Evolutionary conservation across 2,113 vertebrate species (phyloP).

Genomic region (Lophura nycthemera): DNA sequence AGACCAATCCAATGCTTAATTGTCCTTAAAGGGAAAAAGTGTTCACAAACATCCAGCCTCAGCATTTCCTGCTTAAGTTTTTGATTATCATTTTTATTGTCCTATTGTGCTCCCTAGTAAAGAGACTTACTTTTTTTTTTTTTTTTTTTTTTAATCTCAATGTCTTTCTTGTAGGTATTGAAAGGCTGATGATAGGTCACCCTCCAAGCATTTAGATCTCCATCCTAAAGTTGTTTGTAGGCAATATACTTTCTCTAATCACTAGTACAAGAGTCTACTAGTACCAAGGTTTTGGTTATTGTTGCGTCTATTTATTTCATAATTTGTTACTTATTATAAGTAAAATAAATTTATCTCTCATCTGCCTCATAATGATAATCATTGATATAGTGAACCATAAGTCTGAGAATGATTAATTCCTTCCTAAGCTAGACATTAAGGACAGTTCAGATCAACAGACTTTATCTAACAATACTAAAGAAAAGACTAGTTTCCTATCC

Average conservation of each 20-base stretch:
- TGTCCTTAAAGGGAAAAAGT: background rate
- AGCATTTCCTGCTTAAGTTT: background rate
- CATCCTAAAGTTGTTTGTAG: background rate
- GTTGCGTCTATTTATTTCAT: background rate
- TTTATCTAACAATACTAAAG: background rate
- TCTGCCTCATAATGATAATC: background rate
- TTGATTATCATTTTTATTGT: background rate
- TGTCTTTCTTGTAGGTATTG: background rate
- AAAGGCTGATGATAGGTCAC: background rate
- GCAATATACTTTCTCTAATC: background rate
- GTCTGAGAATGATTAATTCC: background rate
- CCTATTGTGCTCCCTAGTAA: background rate
- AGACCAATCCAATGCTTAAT: background rate
- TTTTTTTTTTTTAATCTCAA: background rate
- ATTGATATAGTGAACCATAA: background rate
- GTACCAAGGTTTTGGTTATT: background rate
- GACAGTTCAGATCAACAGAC: background rate
- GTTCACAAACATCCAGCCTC: fast-evolving
- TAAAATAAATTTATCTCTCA: background rate
- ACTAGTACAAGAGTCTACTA: background rate
- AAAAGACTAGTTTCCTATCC: background rate
- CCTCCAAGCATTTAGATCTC: background rate
- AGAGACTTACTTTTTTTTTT: background rate
- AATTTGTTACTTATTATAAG: background rate
- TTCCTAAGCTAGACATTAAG: background rate